Base-by-base conservation (phyloP, 2,113 vertebrate species). In the Dryoscopus gambensis region DNA sequence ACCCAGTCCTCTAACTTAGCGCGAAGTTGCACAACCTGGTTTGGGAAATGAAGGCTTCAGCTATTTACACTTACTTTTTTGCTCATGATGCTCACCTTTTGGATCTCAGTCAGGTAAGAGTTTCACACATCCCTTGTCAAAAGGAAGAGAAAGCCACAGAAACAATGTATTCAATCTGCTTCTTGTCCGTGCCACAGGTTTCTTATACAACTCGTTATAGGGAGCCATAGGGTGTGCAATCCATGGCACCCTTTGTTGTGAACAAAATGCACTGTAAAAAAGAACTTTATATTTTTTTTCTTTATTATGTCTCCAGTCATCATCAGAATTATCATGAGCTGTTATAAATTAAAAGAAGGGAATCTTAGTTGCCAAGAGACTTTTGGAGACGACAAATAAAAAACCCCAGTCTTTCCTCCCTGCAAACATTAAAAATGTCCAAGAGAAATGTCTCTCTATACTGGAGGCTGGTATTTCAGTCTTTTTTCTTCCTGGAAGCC, bases 191-290 rank as follows among this genome's bases (percentile, higher is more conserved):
- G 37, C 12, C 78, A 79, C 25, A 57, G 6, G 73, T 60, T 79
- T 69, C 23, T 62, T 39, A 14, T 4, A 70, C 18, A 89, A 82
- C 6, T 75, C 0, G 0, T 44, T 40, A 52, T 0, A 62, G 21
- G 27, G 11, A 68, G 46, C 22, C n/a, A n/a, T 42, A 69, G n/a
- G n/a, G 25, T 25, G 47, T 63, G 28, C 10, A 68, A 23, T 53
- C 15, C 3, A 10, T 46, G 40, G 22, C 22, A 62, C 10, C 8
- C 39, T 39, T 65, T 55, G 53, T 28, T 64, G 31, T 24, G 20
- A 65, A 65, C 0, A 2, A 87, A 84, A 93, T 5, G 2, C 9
- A 57, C 8, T 50, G 31, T 33, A 35, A 85, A 84, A 74, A 74
- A 78, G 7, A 68, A 69, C 3, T 5, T 49, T 44, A 8, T 24